Percentiles rank a stretch among this genome's conserved stretches.
Evolutionary conservation across 2,113 vertebrate species (phyloP).

Genomic region (Morone chrysops): DNA sequence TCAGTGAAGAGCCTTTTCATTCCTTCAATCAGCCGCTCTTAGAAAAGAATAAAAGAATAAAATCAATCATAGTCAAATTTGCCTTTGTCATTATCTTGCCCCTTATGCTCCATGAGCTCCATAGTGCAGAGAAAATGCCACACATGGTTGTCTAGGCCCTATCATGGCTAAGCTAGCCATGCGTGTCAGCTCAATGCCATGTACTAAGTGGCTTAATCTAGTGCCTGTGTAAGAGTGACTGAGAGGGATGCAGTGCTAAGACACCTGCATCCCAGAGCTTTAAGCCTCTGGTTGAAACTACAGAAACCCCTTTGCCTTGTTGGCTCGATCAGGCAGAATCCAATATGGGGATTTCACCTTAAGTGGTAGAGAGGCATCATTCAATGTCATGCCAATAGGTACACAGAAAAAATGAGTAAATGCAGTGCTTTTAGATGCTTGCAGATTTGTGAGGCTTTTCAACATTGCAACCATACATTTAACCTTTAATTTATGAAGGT

Average conservation of each 20-base stretch:
- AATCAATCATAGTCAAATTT: slow-evolving; percentile 42
- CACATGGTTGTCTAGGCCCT: slow-evolving; percentile 44
- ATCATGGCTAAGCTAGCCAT: slow-evolving; percentile 54
- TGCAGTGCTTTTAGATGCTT: not conserved
- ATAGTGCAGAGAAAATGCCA: slow-evolving; percentile 37
- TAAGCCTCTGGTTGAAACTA: slow-evolving; percentile 61
- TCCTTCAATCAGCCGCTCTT: slow-evolving; percentile 11
- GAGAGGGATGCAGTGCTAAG: slow-evolving; percentile 64
- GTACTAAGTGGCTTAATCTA: slow-evolving; percentile 71
- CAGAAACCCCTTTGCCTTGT: slow-evolving; percentile 40
- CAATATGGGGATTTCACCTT: slow-evolving; percentile 59
- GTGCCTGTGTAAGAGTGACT: slow-evolving; percentile 58
- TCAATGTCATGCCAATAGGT: slow-evolving; percentile 1
- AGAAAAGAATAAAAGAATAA: slow-evolving; percentile 25
- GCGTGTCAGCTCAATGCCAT: slow-evolving; percentile 62
- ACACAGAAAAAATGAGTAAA: not conserved
- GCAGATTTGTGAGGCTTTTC: not conserved
- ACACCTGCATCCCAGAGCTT: slow-evolving; percentile 63
- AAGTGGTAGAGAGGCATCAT: slow-evolving; percentile 22
- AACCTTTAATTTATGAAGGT: not conserved
- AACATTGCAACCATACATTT: not conserved
- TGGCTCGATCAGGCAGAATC: slow-evolving; percentile 53
- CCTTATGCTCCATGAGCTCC: slow-evolving; percentile 2
- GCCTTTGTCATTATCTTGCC: slow-evolving; percentile 24
- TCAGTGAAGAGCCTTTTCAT: not conserved